Base-by-base conservation (phyloP, 2,888 invertebrate species). In the Cheilosia vernalis region DNA sequence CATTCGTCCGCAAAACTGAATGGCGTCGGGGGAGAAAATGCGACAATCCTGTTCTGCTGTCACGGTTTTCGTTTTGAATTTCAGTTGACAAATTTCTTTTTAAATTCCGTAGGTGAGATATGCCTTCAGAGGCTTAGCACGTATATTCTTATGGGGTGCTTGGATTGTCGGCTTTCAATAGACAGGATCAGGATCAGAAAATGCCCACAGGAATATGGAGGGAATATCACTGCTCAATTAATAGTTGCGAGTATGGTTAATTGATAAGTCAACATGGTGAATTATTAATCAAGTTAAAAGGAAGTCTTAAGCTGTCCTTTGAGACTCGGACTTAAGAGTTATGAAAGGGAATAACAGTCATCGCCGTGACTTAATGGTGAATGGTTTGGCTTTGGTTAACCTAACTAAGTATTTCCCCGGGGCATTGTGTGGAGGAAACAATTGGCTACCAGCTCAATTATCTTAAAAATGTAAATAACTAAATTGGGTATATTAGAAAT, bases 101-200 rank as follows among this genome's bases (percentile, higher is more conserved):
- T 56, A 19, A 42, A 64, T 6, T 55, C 15, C 47, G 21, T 51
- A 21, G 69, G 55, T 55, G 60, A 69, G 64, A 61, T 63, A 42
- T 69, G 47, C 33, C 40, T 47, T 40, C 53, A 64, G 83, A 30
- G 73, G 73, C 61, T 83, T 73, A 69, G 33, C 13, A 37, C 13
- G 13, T 37, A 78, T 76, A 63, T 83, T 83, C 49, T 47, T 63
- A 3, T 19, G 10, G 40, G 73, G 72, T 78, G 78, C 51, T 17
- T 19, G 21, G n/a, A 64, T 64, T 79, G 51, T 70, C 79, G 66
- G 49, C 60, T 84, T 70, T 19, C 42, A 70, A 74, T 69, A 70
- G 55, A 67, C 37, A 53, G 47, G 69, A 24, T 1, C 55, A 61
- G 78, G 66, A 60, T 73, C 78, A 78, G 63, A 78, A 73, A 67